Evolutionary conservation across 1,140 invertebrate species (phyloP).

Genomic region (Thaumetopoea pityocampa): DNA sequence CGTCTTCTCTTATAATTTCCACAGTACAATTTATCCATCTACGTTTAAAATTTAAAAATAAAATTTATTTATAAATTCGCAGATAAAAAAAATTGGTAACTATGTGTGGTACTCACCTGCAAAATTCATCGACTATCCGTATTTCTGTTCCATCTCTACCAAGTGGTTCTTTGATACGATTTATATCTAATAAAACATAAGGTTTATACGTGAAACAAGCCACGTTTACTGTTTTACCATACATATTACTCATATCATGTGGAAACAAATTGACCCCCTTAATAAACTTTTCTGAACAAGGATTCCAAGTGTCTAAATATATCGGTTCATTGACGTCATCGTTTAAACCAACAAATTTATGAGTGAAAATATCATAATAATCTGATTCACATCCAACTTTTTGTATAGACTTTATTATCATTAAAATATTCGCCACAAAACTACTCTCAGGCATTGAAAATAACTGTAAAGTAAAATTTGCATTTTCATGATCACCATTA

Average conservation of each 20-base stretch:
- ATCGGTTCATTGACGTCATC: constrained; percentile 27
- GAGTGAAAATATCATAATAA: constrained; percentile 55
- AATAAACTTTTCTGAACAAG: constrained; percentile 38
- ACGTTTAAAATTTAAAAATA: neutral
- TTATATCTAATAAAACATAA: constrained; percentile 55
- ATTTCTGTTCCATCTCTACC: constrained; percentile 60
- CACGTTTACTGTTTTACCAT: constrained; percentile 53
- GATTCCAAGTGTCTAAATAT: constrained; percentile 50
- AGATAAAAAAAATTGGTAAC: neutral
- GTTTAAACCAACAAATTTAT: constrained; percentile 47
- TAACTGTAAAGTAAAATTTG: constrained; percentile 25
- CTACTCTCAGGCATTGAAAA: constrained; percentile 40
- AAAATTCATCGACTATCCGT: constrained; percentile 61
- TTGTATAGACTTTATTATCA: constrained; percentile 26
- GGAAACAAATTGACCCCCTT: constrained; percentile 49
- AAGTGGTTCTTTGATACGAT: constrained; percentile 26
- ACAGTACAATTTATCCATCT: constrained; percentile 74
- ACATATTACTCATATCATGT: constrained; percentile 50
- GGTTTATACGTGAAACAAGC: constrained; percentile 63
- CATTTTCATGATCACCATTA: constrained; percentile 15
- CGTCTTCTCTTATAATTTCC: constrained; percentile 68
- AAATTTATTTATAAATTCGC: no score
- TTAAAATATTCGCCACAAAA: constrained; percentile 49
- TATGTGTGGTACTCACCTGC: constrained; percentile 36
- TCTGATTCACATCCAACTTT: constrained; percentile 21